These are phyloP conservation scores for Saguinus midas DNA, from an alignment of 2,113 vertebrate species.

Conservation along the genomic window DNA sequence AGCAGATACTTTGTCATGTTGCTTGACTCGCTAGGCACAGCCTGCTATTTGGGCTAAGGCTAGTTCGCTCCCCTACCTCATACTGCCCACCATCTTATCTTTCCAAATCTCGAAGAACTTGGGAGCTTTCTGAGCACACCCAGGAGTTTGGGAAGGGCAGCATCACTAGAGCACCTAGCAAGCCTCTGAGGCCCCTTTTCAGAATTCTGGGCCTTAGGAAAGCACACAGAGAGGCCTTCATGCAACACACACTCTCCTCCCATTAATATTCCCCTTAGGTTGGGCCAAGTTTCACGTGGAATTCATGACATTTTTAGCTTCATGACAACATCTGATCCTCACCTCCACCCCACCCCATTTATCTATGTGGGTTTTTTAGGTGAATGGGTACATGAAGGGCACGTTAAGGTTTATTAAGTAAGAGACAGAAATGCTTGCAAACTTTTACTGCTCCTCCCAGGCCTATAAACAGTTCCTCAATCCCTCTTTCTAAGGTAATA, in stretches of 20 bases:
- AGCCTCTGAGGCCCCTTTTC: background rate
- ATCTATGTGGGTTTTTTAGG: conserved; percentile 65
- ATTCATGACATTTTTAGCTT: conserved; percentile 75
- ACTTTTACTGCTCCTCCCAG: conserved; percentile 82
- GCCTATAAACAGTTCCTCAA: conserved; percentile 81
- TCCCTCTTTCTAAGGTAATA: conserved; percentile 81
- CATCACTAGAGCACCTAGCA: background rate
- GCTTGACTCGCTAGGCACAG: background rate
- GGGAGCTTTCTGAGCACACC: background rate
- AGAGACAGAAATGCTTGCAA: conserved; percentile 82
- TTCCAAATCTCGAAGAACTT: background rate
- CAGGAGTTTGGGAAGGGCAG: background rate
- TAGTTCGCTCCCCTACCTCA: background rate
- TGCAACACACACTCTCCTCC: background rate
- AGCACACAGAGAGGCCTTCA: background rate
- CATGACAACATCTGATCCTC: conserved; percentile 59
- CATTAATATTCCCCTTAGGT: rapidly evolving
- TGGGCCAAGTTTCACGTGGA: conserved; percentile 29
- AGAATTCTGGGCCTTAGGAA: background rate
- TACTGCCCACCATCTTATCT: background rate
- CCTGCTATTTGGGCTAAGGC: background rate
- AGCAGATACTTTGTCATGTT: background rate
- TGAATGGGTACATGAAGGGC: conserved; percentile 75
- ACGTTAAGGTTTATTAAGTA: conserved; percentile 83
- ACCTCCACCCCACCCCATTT: conserved; percentile 29